Evolutionary conservation across 64 coral and sea anemone genomes (phyloP), one percentile per base, ranked within the genome.

Genomic region (Montipora sp.): DNA sequence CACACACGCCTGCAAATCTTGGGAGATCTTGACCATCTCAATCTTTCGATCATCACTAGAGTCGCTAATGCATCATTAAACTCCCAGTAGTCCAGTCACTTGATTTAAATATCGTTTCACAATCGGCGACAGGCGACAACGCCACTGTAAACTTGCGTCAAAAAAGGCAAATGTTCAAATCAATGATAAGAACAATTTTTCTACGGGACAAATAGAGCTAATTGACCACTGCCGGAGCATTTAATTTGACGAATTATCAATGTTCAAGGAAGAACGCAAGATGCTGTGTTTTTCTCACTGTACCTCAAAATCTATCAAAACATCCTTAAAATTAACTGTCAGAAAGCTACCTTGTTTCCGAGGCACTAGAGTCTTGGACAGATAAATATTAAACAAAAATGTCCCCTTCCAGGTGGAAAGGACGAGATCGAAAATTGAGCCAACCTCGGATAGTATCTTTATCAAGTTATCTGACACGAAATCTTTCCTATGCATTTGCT

Each of bases 391-490:
- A 0, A 1, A 36, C 0, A 36, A 36, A 36, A 36, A 36, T 36
- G 36, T 0, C 36, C 36, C 36, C 36, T 36, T 36, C 36, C 36
- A 36, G 73, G 45, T 78, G 13, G 15, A 68, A 69, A 15, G 59
- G 45, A 11, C 43, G 46, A 21, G 61, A 85, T 85, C 63, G 82
- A 19, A 85, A 85, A 50, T 47, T 23, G 82, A 67, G 44, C 36
- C 43, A 21, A 2, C 16, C 16, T 18, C 7, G 21, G 80, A 83
- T 83, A 47, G 46, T 85, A 8, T 57, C 3, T 85, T 85, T 68
- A 85, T 23, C 46, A 47, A 71, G 82, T 85, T 85, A 85, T 85
- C 82, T 50, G 66, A 70, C 82, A 85, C 19, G 82, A 85, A 85
- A 85, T 72, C 82, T 85, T 85, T 19, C 13, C 4, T 72, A 44